These are phyloP conservation scores for Tiliqua scincoides DNA, from an alignment of 2,113 vertebrate species.

Conservation along the genomic window DNA sequence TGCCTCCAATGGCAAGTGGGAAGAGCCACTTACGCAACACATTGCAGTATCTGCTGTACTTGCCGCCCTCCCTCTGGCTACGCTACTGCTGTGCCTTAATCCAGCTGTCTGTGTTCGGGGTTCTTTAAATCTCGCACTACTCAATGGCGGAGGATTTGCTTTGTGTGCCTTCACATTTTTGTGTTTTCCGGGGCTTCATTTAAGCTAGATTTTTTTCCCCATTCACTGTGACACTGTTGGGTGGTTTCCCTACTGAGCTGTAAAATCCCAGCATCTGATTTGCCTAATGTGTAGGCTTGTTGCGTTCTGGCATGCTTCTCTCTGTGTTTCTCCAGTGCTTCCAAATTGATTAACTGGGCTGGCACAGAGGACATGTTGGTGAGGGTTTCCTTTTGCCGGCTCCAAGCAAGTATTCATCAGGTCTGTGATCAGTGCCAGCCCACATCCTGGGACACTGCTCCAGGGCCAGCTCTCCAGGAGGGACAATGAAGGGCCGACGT, in stretches of 20 bases:
- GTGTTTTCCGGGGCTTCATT: accelerated
- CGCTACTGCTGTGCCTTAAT: neutral
- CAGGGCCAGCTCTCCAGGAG: neutral
- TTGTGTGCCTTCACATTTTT: accelerated
- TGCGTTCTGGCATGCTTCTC: neutral
- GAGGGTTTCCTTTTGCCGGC: neutral
- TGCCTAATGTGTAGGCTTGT: neutral
- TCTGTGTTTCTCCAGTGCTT: neutral
- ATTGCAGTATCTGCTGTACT: too few relatives aligned
- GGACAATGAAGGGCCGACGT: neutral
- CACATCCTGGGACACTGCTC: neutral
- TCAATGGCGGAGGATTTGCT: accelerated
- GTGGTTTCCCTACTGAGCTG: neutral
- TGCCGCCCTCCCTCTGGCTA: too few relatives aligned
- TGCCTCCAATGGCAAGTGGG: too few relatives aligned
- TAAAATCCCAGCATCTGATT: neutral
- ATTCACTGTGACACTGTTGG: accelerated
- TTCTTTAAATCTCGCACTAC: neutral
- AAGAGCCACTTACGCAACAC: too few relatives aligned
- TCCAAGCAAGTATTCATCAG: neutral
- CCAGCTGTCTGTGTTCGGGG: neutral
- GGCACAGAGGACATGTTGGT: neutral
- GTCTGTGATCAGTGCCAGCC: neutral
- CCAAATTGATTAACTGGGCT: neutral
- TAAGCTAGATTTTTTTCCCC: accelerated